phyloP scores from a whole-genome alignment of 2,113 vertebrate genomes.

The Xiphias gladius region DNA sequence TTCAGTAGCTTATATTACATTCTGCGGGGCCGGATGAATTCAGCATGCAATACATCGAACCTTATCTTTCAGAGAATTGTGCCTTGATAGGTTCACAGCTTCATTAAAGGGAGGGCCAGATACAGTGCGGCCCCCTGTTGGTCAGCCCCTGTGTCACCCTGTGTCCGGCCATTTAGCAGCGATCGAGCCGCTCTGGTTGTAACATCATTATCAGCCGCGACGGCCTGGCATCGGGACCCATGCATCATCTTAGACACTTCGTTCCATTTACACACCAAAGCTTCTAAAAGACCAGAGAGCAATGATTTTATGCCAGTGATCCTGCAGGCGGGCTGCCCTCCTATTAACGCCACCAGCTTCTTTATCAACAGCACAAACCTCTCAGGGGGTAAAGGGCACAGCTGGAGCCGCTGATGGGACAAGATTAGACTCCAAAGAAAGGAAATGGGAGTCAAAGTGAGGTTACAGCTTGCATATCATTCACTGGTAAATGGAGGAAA shows the following conservation, averaged over 20 bases:
- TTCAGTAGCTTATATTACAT: slow-evolving; percentile 43
- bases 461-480: slow-evolving; percentile 76
- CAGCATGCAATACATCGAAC: slow-evolving; percentile 43
- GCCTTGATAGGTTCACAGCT: slow-evolving; percentile 60
- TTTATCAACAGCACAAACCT: slow-evolving; percentile 73
- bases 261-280: slow-evolving; percentile 71
- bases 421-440: slow-evolving; percentile 75
- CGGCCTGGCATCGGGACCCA: slow-evolving; percentile 62
- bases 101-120: slow-evolving; percentile 71
- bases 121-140: slow-evolving; percentile 50
- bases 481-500: slow-evolving; percentile 71
- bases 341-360: slow-evolving; percentile 65
- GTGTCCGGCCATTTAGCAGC: slow-evolving; percentile 69
- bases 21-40: slow-evolving; percentile 52
- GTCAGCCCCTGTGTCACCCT: slow-evolving; percentile 56
- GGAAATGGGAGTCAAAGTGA: slow-evolving; percentile 76
- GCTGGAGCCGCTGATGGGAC: slow-evolving; percentile 74
- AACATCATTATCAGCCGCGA: slow-evolving; percentile 72
- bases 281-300: slow-evolving; percentile 68
- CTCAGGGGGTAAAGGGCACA: slow-evolving; percentile 77
- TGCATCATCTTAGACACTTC: slow-evolving; percentile 77
- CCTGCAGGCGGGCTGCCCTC: slow-evolving; percentile 60
- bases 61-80: slow-evolving; percentile 52
- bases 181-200: slow-evolving; percentile 54
- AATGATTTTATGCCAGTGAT: slow-evolving; percentile 74